Conservation (phyloP, 2,113 vertebrate genomes). For the Urocitellus parryii region DNA sequence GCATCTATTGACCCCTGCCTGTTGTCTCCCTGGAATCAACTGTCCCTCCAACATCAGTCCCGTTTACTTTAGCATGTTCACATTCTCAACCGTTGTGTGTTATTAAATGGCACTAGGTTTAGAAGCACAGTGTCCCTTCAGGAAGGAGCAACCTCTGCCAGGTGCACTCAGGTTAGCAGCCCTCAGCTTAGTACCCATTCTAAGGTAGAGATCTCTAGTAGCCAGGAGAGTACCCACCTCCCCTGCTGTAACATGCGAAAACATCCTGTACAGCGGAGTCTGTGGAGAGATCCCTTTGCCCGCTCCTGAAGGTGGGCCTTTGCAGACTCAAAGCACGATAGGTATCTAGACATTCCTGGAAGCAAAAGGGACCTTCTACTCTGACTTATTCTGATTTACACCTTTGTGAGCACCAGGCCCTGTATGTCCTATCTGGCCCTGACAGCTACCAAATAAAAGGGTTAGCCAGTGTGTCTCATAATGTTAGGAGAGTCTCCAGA, state of each 20-base stretch:
- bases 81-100: too few relatives aligned
- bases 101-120: accelerated
- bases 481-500: not conserved
- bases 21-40: too few relatives aligned
- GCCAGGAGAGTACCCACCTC: not conserved
- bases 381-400: not conserved
- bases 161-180: not conserved
- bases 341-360: not conserved
- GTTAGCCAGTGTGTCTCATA: accelerated
- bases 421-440: not conserved
- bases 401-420: not conserved
- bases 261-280: not conserved
- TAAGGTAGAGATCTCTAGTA: not conserved
- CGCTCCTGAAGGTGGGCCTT: not conserved
- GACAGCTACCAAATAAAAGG: not conserved
- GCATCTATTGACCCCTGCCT: not conserved
- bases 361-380: not conserved
- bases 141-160: not conserved
- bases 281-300: not conserved
- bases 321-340: too few relatives aligned
- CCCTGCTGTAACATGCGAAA: not conserved
- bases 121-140: not conserved
- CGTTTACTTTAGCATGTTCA: not conserved
- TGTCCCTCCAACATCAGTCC: not conserved
- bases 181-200: not conserved